These are phyloP conservation scores for Leucophenga maculata DNA, from an alignment of 2,888 invertebrate species.

Conservation along the genomic window DNA sequence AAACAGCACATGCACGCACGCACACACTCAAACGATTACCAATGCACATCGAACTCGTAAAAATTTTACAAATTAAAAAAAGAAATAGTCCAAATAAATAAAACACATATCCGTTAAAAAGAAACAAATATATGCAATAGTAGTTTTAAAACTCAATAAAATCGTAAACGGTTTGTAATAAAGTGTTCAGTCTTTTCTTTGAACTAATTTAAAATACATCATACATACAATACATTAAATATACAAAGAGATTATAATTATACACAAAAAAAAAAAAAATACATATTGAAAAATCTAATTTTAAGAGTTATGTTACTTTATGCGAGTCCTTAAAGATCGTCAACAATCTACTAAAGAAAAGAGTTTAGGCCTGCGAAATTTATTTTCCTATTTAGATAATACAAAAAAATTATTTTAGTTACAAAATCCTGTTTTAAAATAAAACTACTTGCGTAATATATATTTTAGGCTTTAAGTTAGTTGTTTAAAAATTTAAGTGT, in stretches of 20 bases:
- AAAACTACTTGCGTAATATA: constrained; percentile 9
- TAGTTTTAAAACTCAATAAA: neutral
- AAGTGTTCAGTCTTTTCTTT: constrained; percentile 5
- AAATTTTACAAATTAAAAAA: neutral
- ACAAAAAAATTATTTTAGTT: constrained; percentile 26
- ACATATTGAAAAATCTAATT: constrained; percentile 42
- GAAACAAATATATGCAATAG: neutral
- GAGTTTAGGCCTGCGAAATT: constrained; percentile 59
- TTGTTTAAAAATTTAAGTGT: constrained; percentile 60
- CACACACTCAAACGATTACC: neutral
- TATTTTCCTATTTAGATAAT: constrained; percentile 58
- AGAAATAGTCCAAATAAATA: constrained; percentile 5
- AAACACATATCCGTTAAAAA: neutral
- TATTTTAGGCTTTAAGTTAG: constrained; percentile 39
- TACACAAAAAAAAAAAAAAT: constrained; percentile 38
- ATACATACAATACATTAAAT: constrained; percentile 17
- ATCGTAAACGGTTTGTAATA: neutral
- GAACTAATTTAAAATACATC: neutral
- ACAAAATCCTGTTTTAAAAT: constrained; percentile 7
- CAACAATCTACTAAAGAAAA: constrained; percentile 18
- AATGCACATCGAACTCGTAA: neutral
- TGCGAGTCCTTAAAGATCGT: too few relatives aligned
- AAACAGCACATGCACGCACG: neutral
- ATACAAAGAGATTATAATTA: constrained; percentile 38
- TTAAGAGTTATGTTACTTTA: constrained; percentile 25